Evolutionary conservation across 2,888 invertebrate species (phyloP), one percentile per base, ranked within the genome.

Genomic region (Leucophora obtusa): DNA sequence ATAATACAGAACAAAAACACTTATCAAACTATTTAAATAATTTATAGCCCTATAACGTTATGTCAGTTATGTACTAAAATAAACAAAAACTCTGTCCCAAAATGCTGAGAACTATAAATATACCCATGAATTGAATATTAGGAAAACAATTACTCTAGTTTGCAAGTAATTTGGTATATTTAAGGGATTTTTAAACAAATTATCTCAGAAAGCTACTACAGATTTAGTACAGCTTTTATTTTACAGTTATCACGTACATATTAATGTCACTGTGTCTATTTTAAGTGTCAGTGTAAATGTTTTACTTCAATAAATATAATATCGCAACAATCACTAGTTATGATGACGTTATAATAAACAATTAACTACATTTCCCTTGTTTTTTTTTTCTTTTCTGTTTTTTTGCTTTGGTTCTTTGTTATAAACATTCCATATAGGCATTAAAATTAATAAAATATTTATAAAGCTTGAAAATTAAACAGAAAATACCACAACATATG

Each of bases 331-430:
- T 63, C 50, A 50, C 56, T 54, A 47, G 47, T 65, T 18, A 59
- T 43, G 66, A 47, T 33, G 54, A 56, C 54, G 38, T 58, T 58
- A 51, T 63, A 38, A 58, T 63, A 60, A 78, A 35, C 77, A 71
- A 66, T 72, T 78, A 72, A 65, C 28, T 56, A 71, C 54, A 60
- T 18, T 60, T 54, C 18, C 43, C 15, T 28, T 53, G 28, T 53
- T 53, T 58, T 58, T 6, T 65, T 54, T 4, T 62, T 50, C 9
- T 24, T 24, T 24, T 24, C 5, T 24, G 2, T 24, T 24, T 28
- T 28, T 28, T 28, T 28, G 28, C 28, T 28, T 28, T 6, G 28
- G 4, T 7, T 7, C 7, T 28, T 28, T 28, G 7, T 7, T 28
- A 28, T 28, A 35, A 53, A 21, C 18, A 35, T 65, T 53, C 15